Evolutionary conservation across 2,113 vertebrate genomes (phyloP).

Genomic region (Pterocles orientalis): DNA sequence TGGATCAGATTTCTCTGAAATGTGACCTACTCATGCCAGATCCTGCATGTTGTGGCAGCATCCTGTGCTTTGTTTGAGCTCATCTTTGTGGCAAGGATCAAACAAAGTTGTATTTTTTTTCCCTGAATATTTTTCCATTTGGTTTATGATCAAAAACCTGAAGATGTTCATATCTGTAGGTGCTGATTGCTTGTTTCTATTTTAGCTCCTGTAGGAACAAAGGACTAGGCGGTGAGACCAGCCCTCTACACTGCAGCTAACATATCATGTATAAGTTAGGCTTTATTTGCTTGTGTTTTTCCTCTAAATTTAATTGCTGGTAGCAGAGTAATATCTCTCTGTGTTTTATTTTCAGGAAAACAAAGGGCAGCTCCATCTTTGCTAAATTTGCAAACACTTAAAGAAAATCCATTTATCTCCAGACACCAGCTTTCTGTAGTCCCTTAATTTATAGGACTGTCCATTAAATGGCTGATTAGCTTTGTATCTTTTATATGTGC

Average conservation of each 20-base stretch:
- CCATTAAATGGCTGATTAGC: constrained; percentile 69
- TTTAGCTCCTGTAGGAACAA: not conserved
- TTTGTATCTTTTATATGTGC: constrained; percentile 63
- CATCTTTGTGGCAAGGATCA: not conserved
- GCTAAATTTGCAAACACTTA: constrained; percentile 34
- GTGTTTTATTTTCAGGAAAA: not conserved
- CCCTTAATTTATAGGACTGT: constrained; percentile 66
- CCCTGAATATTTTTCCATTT: not conserved
- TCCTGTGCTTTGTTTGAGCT: not conserved
- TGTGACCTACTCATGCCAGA: not conserved
- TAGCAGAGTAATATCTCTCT: not conserved
- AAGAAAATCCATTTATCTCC: constrained; percentile 63
- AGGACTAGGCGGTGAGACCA: not conserved
- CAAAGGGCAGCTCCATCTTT: not conserved
- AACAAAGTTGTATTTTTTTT: not conserved
- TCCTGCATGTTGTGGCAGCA: not conserved
- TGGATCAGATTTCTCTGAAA: not conserved
- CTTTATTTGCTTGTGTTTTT: not conserved
- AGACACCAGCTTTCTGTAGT: constrained; percentile 39
- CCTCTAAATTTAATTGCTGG: not conserved
- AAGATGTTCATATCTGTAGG: not conserved
- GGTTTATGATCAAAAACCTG: not conserved
- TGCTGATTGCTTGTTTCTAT: not conserved
- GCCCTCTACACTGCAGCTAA: not conserved
- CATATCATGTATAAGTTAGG: not conserved